phyloP scores from a whole-genome alignment of 2,113 vertebrate species.

The Lepisosteus oculatus region DNA sequence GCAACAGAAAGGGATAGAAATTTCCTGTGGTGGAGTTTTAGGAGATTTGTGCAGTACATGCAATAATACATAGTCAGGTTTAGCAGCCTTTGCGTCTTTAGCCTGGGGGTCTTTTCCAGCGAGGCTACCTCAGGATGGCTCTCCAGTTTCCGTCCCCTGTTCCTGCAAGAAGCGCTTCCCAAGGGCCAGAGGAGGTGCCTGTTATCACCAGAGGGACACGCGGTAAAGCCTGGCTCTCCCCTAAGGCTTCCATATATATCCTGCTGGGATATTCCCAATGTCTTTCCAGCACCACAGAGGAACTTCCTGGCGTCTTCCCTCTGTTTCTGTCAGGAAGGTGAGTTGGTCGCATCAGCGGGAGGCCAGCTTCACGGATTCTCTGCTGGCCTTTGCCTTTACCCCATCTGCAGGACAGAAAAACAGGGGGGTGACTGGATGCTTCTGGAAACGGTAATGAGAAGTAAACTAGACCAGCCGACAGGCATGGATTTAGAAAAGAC shows the following conservation, averaged over 20 bases:
- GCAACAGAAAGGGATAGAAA: background rate
- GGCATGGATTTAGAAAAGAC: too few species aligned
- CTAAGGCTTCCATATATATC: conserved; percentile 45
- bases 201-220: conserved; percentile 34
- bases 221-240: conserved; percentile 34
- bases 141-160: conserved; percentile 22
- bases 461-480: background rate
- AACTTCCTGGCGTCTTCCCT: too few species aligned
- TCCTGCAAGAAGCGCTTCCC: background rate
- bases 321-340: too few species aligned
- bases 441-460: background rate
- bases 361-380: too few species aligned
- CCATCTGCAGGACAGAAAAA: too few species aligned
- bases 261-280: too few species aligned
- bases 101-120: conserved; percentile 16
- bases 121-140: conserved; percentile 18
- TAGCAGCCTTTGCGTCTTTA: background rate
- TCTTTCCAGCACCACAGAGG: too few species aligned
- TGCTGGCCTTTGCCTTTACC: too few species aligned
- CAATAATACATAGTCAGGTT: background rate
- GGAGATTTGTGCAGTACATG: conserved; percentile 2
- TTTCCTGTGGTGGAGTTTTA: conserved; percentile 8
- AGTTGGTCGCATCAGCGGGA: too few species aligned
- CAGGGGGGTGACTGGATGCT: conserved; percentile 33
- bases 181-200: conserved; percentile 37